Evolutionary conservation across 2,888 invertebrate genomes (phyloP).

Genomic region (Microplitis deprimator): DNA sequence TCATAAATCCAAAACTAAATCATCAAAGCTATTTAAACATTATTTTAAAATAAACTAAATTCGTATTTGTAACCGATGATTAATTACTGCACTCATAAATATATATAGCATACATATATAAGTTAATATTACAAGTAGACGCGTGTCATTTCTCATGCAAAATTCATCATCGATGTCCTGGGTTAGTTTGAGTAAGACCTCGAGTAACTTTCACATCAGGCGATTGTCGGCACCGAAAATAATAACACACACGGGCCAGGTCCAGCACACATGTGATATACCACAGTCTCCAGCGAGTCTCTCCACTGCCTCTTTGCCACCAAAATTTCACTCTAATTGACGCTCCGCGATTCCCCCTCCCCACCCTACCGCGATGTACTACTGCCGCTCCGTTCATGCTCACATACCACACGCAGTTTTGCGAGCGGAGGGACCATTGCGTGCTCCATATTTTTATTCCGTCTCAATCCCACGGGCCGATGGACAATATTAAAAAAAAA

Average conservation of each 20-base stretch:
- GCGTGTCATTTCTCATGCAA: slow-evolving; percentile 1
- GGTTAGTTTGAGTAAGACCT: neutral
- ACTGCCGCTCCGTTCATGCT: slow-evolving; percentile 5
- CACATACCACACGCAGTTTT: slow-evolving; percentile 29
- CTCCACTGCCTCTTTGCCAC: neutral
- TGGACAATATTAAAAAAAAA: neutral
- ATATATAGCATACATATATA: neutral
- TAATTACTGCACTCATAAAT: neutral
- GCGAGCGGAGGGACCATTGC: slow-evolving; percentile 21
- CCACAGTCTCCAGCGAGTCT: neutral
- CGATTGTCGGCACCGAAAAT: slow-evolving; percentile 1
- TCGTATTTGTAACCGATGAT: neutral
- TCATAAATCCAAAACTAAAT: neutral
- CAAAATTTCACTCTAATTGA: slow-evolving; percentile 50
- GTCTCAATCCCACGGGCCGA: slow-evolving; percentile 20
- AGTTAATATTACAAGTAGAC: neutral
- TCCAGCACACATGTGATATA: neutral
- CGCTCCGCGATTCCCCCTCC: slow-evolving; percentile 20
- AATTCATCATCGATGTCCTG: neutral
- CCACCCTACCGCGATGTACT: slow-evolving; percentile 23
- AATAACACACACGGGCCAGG: neutral
- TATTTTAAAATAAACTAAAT: neutral
- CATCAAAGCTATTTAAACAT: neutral
- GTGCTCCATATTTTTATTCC: slow-evolving; percentile 28
- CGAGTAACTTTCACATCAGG: neutral